These are phyloP conservation scores for Scrobipalpa atriplicella DNA, from an alignment of 2,888 invertebrate genomes.

Conservation along the genomic window DNA sequence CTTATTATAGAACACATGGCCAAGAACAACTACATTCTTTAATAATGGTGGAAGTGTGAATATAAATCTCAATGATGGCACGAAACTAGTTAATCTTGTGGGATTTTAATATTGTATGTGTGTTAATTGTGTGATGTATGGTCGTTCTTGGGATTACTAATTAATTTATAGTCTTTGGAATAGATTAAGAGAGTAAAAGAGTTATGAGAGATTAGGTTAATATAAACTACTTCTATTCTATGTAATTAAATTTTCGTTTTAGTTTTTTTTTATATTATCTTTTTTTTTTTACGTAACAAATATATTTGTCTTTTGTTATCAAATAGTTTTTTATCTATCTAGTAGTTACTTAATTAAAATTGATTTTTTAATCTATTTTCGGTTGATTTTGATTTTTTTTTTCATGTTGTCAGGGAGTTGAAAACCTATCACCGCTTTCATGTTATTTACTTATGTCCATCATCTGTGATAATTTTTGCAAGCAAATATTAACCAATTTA, in stretches of 20 bases:
- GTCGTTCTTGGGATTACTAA: conserved; percentile 5
- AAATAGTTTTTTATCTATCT: too few species aligned
- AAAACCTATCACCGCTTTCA: too few species aligned
- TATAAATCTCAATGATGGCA: conserved; percentile 18
- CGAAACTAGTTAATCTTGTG: conserved; percentile 9
- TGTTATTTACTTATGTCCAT: neutral
- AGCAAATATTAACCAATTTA: neutral
- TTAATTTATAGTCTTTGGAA: conserved; percentile 3
- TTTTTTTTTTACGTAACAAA: too few species aligned
- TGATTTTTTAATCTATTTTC: too few species aligned
- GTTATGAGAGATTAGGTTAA: too few species aligned
- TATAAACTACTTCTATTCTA: too few species aligned
- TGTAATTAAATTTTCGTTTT: too few species aligned
- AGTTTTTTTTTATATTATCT: too few species aligned
- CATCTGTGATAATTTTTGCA: neutral
- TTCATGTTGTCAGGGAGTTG: too few species aligned
- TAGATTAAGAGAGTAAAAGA: neutral
- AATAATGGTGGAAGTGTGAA: neutral
- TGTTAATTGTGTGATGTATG: conserved; percentile 19
- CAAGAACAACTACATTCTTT: conserved; percentile 12
- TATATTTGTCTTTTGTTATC: too few species aligned
- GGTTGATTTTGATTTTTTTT: too few species aligned
- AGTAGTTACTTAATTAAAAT: too few species aligned
- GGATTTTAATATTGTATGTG: conserved; percentile 14
- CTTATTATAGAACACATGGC: neutral